A percentile compares a stretch with the other conserved stretches of the same genome.
These are phyloP conservation scores for Xenopus borealis DNA, from an alignment of 2,113 vertebrate genomes.

Conservation along the genomic window DNA sequence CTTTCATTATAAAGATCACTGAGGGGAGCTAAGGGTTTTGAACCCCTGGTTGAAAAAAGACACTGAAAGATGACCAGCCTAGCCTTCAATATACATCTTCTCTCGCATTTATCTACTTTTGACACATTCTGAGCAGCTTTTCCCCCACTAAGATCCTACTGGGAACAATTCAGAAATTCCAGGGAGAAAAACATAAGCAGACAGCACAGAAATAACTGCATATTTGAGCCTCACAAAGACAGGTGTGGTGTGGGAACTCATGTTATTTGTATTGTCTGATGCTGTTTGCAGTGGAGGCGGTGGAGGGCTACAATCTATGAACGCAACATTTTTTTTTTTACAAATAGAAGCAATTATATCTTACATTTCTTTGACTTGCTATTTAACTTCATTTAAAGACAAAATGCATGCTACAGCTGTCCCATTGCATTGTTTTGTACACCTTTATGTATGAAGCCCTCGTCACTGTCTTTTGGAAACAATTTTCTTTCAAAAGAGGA, in stretches of 20 bases:
- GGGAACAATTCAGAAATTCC: conserved; percentile 58
- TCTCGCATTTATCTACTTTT: conserved; percentile 55
- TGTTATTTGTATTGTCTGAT: conserved; percentile 50
- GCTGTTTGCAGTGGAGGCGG: conserved; percentile 47
- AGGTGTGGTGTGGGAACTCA: conserved; percentile 60
- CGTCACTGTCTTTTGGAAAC: neutral
- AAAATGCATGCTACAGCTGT: neutral
- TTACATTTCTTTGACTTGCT: conserved; percentile 40
- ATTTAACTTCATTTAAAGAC: conserved; percentile 36
- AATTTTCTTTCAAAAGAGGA: neutral
- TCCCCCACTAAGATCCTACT: conserved; percentile 56
- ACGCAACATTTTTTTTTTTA: conserved; percentile 46
- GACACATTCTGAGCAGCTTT: conserved; percentile 56
- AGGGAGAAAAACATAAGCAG: conserved; percentile 48
- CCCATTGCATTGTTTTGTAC: neutral
- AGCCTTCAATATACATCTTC: conserved; percentile 54
- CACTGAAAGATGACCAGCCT: conserved; percentile 62
- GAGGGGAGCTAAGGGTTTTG: conserved; percentile 53
- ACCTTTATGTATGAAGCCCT: neutral
- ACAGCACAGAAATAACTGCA: conserved; percentile 57
- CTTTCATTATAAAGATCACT: conserved; percentile 60
- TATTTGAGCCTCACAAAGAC: conserved; percentile 60
- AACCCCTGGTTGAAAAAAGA: conserved; percentile 58
- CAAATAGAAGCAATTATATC: conserved; percentile 50
- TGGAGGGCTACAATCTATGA: conserved; percentile 50